A percentile compares a stretch with the other conserved stretches of the same genome.
These are phyloP conservation scores for Andricus grossulariae DNA, from an alignment of 1,140 invertebrate species.

Conservation along the genomic window DNA sequence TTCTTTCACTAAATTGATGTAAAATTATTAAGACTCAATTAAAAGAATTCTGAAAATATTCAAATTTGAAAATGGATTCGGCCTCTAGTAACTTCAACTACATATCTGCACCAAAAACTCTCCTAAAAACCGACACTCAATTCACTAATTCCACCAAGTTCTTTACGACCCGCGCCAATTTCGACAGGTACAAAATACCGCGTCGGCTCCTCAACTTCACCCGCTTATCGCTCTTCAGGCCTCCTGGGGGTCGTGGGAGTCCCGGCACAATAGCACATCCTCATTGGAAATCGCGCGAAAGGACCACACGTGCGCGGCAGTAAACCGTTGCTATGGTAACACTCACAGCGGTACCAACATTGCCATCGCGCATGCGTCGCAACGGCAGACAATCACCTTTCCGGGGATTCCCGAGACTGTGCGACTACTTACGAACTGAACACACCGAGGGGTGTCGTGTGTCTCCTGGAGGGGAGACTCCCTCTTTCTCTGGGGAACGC, in stretches of 20 bases:
- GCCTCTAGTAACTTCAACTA: too few relatives aligned
- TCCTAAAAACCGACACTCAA: too few relatives aligned
- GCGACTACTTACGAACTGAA: conserved; percentile 21
- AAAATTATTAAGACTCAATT: too few relatives aligned
- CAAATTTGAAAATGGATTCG: too few relatives aligned
- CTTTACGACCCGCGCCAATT: too few relatives aligned
- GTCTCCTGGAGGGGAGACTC: neutral
- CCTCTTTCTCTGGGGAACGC: conserved; percentile 10
- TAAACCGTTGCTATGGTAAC: conserved; percentile 57
- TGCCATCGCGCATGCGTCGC: conserved; percentile 32
- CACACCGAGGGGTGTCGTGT: neutral
- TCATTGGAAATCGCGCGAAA: conserved; percentile 22
- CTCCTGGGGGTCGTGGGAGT: conserved; percentile 4
- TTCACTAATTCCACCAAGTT: too few relatives aligned
- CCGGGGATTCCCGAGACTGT: conserved; percentile 36
- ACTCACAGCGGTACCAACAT: conserved; percentile 36
- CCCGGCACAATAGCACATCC: neutral
- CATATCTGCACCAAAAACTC: too few relatives aligned
- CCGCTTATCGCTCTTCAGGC: too few relatives aligned
- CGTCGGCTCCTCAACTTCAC: too few relatives aligned
- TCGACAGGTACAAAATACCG: too few relatives aligned
- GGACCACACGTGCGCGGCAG: conserved; percentile 13
- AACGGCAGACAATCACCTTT: conserved; percentile 4
- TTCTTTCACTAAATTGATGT: too few relatives aligned
- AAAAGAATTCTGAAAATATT: too few relatives aligned